Base-by-base conservation (phyloP, 1,140 invertebrate genomes). In the Panagrolaimus sp. region DNA sequence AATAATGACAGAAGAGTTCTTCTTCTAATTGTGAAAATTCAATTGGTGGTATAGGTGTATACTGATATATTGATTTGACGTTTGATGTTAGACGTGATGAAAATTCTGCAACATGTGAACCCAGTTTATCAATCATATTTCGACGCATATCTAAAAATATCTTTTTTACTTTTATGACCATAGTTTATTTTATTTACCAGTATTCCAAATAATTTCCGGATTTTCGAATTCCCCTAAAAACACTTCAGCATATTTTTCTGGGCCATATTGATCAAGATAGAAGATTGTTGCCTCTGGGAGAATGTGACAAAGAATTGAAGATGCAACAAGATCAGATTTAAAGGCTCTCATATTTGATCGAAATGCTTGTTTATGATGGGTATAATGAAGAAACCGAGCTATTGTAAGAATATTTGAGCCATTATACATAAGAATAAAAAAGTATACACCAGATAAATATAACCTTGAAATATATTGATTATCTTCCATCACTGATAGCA, bases 151-250 rank as follows among this genome's bases (percentile, higher is more conserved):
- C 47, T 72, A 71, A 71, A 71, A 65, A 65, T n/a, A n/a, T n/a
- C n/a, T n/a, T n/a, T n/a, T n/a, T n/a, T n/a, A n/a, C n/a, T n/a
- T n/a, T n/a, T n/a, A n/a, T n/a, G n/a, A n/a, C n/a, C 11, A 25
- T 62, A 14, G 20, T 13, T 14, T 2, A 13, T 62, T 5, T 14
- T 14, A 84, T 87, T 88, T 88, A 77, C 87, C 87, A 74, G 74
- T 84, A 74, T 86, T 88, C 88, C 88, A 89, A 62, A 89, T 98
- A 0, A 93, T 94, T 87, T 99, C 96, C 0, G 96, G 96, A 9
- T 95, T 98, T 83, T 99, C 95, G 85, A 93, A 99, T 86, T 99
- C 96, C 1, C 96, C 96, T 0, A 98, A 87, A 85, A 96, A 98
- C 77, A 97, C 98, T 85, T 98, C 91, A 0, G 96, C 93, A 87